Evolutionary conservation across 2,797 vertebrate species (phyloP), one percentile per base, ranked within the genome.

Genomic region (Salmo trutta): DNA sequence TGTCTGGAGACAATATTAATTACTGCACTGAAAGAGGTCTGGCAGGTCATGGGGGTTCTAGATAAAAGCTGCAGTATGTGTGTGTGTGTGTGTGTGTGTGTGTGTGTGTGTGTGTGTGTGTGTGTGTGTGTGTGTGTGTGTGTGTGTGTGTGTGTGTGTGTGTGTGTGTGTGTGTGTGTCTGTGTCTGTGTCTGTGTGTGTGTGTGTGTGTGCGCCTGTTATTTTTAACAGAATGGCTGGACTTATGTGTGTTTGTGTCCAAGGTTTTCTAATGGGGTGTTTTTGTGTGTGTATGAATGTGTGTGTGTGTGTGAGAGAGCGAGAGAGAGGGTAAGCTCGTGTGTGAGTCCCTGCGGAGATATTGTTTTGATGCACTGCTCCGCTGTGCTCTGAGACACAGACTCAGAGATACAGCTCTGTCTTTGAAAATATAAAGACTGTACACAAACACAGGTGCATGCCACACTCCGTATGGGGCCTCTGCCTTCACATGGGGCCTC

Each of bases 21-120:
- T 27, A 65, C 47, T 54, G 27, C 67, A 68, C 2, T 84, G 77
- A 83, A 77, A 84, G 76, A 82, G 73, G 68, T 72, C 75, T 78
- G 78, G 21, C 72, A 24, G 53, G 33, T 68, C 74, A 77, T 82
- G 66, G 74, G 27, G 71, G 71, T 56, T 74, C 2, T 14, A 54
- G 75, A 82, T 51, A 75, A 77, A 74, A 77, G 67, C 77, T 54
- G 21, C 56, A 33, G 64, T 16, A 16, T 16, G 15, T 62, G 0
- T 15, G 24, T 29, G 72, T 75, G 41, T 66, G 3, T 74, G 31
- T 62, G 73, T 64, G 53, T 64, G 19, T 59, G 0, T 41, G 36
- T 41, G 36, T 36, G 31, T 33, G 31, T 33, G 31, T 33, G 31
- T 33, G 31, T 33, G 31, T 24, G 24, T 77, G 75, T 68, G 75